Evolutionary conservation across 2,888 invertebrate species (phyloP).

Genomic region (Alviniconcha strummeri): DNA sequence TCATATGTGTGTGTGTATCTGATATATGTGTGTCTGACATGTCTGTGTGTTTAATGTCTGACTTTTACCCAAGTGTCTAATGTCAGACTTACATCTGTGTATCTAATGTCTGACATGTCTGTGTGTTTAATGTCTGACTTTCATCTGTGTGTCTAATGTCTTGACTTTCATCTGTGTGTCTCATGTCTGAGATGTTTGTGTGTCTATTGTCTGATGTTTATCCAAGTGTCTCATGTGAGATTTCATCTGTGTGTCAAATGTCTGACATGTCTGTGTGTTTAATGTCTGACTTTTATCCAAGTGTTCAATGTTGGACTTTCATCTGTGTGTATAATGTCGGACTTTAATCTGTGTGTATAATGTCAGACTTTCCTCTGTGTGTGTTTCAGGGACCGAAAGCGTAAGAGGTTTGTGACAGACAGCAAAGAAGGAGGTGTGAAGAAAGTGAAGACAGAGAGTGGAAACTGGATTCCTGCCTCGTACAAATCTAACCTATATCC

Average conservation of each 20-base stretch:
- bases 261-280: background rate
- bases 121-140: no score
- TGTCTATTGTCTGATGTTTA: no score
- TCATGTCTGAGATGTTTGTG: background rate
- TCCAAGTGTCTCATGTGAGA: no score
- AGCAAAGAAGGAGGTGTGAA: conserved; percentile 76
- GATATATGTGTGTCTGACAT: background rate
- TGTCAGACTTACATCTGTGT: background rate
- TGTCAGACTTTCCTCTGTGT: background rate
- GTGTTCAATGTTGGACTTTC: background rate
- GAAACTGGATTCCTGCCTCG: conserved; percentile 93
- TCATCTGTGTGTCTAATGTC: no score
- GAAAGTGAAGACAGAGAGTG: conserved; percentile 96
- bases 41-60: background rate
- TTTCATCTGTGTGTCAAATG: background rate
- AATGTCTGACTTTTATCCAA: no score
- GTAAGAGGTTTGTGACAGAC: conserved; percentile 90
- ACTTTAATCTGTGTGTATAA: background rate
- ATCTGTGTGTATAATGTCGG: background rate
- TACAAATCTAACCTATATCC: conserved; percentile 88
- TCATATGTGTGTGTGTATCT: background rate
- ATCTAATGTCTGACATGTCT: background rate
- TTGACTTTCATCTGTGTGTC: background rate
- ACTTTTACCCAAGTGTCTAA: no score
- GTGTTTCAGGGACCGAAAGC: conserved; percentile 88